Conservation (phyloP, 2,888 invertebrate species). For the Protula sp. region DNA sequence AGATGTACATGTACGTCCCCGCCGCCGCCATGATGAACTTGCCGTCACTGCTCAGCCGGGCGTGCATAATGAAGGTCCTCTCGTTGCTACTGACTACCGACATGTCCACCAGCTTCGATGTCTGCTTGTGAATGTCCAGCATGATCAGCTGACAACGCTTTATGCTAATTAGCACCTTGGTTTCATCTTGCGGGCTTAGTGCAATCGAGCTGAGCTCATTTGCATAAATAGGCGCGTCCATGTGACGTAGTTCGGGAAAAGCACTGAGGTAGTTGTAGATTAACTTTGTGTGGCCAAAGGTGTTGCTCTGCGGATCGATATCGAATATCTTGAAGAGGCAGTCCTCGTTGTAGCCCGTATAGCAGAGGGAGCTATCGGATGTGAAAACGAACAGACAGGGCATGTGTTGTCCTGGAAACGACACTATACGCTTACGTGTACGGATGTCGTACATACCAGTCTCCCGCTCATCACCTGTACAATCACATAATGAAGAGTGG, state of each 20-base stretch:
- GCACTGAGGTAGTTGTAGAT: conserved; percentile 19
- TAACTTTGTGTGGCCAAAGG: conserved; percentile 14
- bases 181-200: conserved; percentile 11
- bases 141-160: conserved; percentile 19
- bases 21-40: conserved; percentile 16
- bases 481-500: no score
- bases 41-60: conserved; percentile 18
- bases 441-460: conserved; percentile 22
- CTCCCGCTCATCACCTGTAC: conserved; percentile 19
- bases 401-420: conserved; percentile 20
- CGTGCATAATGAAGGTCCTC: conserved; percentile 16
- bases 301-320: conserved; percentile 13
- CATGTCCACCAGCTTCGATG: conserved; percentile 17
- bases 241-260: background rate
- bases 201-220: conserved; percentile 22
- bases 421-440: conserved; percentile 7
- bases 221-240: conserved; percentile 3
- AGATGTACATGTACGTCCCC: conserved; percentile 19
- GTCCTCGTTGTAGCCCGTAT: conserved; percentile 29
- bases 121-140: conserved; percentile 12
- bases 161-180: conserved; percentile 20
- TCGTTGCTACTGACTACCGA: background rate
- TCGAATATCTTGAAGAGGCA: conserved; percentile 29
- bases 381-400: conserved; percentile 27
- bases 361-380: conserved; percentile 25